phyloP scores from a whole-genome alignment of 2,797 vertebrate species.

The Chaenodraco wilsoni region DNA sequence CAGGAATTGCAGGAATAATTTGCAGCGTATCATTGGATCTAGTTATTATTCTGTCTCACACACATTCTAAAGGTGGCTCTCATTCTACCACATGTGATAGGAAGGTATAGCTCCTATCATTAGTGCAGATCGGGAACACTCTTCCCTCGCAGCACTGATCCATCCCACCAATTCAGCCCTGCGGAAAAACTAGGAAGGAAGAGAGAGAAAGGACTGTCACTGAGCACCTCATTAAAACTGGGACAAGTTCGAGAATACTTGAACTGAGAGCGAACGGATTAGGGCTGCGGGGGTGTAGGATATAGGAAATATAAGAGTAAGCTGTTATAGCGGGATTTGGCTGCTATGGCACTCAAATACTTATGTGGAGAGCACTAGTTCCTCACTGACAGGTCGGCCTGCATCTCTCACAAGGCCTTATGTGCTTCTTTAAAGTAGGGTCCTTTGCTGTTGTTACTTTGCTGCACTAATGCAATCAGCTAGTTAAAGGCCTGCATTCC shows the following conservation, averaged over 20 bases:
- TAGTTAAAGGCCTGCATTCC: neutral
- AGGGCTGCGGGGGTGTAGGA: slow-evolving; percentile 42
- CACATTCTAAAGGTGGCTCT: slow-evolving; percentile 8
- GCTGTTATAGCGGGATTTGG: slow-evolving; percentile 33
- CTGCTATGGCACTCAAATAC: neutral
- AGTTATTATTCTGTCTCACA: slow-evolving; percentile 36
- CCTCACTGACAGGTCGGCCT: slow-evolving; percentile 18
- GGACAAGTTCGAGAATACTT: slow-evolving; percentile 31
- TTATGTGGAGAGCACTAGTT: slow-evolving; percentile 22
- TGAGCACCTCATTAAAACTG: slow-evolving; percentile 35
- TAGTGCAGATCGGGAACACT: slow-evolving; percentile 15
- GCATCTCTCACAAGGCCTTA: slow-evolving; percentile 1
- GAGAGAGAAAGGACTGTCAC: slow-evolving; percentile 10
- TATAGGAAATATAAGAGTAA: slow-evolving; percentile 42
- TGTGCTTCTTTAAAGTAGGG: slow-evolving; percentile 9
- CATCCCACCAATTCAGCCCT: slow-evolving; percentile 14
- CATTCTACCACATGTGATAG: slow-evolving; percentile 22
- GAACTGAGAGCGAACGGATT: slow-evolving; percentile 13
- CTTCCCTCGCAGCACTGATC: slow-evolving; percentile 27
- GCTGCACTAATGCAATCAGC: neutral
- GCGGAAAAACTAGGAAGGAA: slow-evolving; percentile 10
- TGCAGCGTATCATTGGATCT: slow-evolving; percentile 23
- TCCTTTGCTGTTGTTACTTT: neutral
- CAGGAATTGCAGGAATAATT: slow-evolving; percentile 31
- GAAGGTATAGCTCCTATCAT: slow-evolving; percentile 31